Evolutionary conservation across 1,140 invertebrate species (phyloP).

Genomic region (Bombus breviceps): DNA sequence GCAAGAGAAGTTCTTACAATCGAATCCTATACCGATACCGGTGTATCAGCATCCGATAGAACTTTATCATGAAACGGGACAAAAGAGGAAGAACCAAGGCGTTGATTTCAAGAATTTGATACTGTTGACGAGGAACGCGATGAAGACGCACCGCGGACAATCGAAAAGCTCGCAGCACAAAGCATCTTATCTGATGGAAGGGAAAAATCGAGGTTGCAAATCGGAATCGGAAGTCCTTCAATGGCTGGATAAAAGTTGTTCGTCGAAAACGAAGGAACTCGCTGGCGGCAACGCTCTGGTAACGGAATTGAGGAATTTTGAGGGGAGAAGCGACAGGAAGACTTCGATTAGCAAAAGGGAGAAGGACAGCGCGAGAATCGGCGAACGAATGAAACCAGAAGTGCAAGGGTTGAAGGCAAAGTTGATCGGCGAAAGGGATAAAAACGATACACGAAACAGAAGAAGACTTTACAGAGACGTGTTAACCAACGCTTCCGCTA

Average conservation of each 20-base stretch:
- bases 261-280: conserved; percentile 60
- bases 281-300: conserved; percentile 59
- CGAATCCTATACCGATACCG: conserved; percentile 67
- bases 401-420: neutral
- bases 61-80: conserved; percentile 68
- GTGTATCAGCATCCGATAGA: conserved; percentile 77
- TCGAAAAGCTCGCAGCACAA: conserved; percentile 70
- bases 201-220: conserved; percentile 64
- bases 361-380: neutral
- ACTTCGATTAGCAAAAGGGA: neutral
- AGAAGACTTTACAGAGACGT: conserved; percentile 74
- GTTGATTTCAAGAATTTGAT: conserved; percentile 80
- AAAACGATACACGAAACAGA: conserved; percentile 34
- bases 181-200: conserved; percentile 41
- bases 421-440: conserved; percentile 1
- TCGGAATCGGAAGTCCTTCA: conserved; percentile 66
- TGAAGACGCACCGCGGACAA: conserved; percentile 74
- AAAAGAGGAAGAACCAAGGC: conserved; percentile 74
- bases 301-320: conserved; percentile 60
- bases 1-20: conserved; percentile 67
- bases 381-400: conserved; percentile 16
- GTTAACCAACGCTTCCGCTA: conserved; percentile 58
- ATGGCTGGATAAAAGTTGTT: conserved; percentile 75
- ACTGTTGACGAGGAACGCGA: conserved; percentile 77
- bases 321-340: conserved; percentile 20